phyloP scores from a whole-genome alignment of 2,113 vertebrate genomes.

The Semicossyphus pulcher region DNA sequence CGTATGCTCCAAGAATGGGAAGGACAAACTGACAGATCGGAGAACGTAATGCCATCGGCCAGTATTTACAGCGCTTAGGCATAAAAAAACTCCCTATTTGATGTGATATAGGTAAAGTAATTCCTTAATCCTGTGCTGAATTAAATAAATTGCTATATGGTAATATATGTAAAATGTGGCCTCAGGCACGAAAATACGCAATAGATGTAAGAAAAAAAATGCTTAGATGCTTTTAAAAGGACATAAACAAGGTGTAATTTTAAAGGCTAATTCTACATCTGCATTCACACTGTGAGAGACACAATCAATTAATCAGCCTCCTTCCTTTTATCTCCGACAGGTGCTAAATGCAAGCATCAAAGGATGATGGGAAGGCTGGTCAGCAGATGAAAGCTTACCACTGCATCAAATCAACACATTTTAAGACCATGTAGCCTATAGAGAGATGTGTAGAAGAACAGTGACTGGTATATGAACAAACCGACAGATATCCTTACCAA shows the following conservation, averaged over 20 bases:
- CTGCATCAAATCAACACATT: not conserved
- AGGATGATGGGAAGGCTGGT: too few species aligned
- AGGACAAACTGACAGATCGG: not conserved
- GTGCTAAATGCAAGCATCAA: not conserved
- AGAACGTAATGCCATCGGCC: too few species aligned
- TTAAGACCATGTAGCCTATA: not conserved
- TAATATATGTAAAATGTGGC: not conserved
- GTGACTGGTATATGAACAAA: not conserved
- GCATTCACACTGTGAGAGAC: not conserved
- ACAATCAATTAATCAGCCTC: not conserved
- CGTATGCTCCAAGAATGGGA: not conserved
- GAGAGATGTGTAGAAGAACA: not conserved
- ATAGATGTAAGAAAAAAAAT: not conserved
- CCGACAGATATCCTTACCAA: conserved; percentile 61
- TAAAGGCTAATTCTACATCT: not conserved
- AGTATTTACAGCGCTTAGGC: too few species aligned
- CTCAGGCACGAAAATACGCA: not conserved
- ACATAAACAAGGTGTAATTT: not conserved
- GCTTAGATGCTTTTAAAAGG: not conserved
- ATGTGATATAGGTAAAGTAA: not conserved
- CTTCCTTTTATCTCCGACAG: not conserved
- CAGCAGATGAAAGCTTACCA: not conserved
- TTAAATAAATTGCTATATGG: not conserved
- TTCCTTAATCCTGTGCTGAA: not conserved
- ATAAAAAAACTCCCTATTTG: not conserved